phyloP scores from a whole-genome alignment of 2,113 vertebrate genomes.

The Neolamprologus kungweensis region DNA sequence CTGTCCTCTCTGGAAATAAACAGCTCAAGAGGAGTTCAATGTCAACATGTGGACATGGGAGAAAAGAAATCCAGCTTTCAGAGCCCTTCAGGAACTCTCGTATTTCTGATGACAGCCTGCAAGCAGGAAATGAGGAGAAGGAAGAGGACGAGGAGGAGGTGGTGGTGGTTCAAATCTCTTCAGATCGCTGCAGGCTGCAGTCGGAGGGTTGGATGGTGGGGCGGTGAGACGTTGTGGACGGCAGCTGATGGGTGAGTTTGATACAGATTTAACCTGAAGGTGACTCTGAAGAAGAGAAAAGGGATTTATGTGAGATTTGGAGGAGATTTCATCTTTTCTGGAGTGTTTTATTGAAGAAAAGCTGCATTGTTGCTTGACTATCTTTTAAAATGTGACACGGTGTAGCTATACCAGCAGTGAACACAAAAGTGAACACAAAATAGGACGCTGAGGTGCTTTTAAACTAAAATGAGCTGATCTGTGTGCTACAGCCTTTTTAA shows the following conservation, averaged over 20 bases:
- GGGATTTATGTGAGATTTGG: background rate
- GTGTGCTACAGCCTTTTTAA: background rate
- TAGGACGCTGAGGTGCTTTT: background rate
- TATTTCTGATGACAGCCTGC: background rate
- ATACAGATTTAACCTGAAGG: background rate
- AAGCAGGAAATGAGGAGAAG: background rate
- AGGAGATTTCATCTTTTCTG: background rate
- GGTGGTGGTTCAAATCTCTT: background rate
- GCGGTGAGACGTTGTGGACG: background rate
- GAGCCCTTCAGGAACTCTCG: background rate
- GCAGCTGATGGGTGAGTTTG: slow-evolving; percentile 26
- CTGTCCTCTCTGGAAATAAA: background rate
- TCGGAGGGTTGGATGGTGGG: background rate
- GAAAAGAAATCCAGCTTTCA: background rate
- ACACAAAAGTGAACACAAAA: background rate
- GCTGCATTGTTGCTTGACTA: background rate
- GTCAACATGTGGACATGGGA: background rate
- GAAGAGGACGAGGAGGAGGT: background rate
- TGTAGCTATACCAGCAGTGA: background rate
- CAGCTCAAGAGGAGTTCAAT: background rate
- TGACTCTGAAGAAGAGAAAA: background rate
- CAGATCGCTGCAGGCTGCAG: background rate
- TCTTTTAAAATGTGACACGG: background rate
- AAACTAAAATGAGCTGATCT: background rate
- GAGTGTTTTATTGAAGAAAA: background rate